Evolutionary conservation across 1,140 invertebrate genomes (phyloP), one percentile per base, ranked within the genome.

Genomic region (Platyura marginata): DNA sequence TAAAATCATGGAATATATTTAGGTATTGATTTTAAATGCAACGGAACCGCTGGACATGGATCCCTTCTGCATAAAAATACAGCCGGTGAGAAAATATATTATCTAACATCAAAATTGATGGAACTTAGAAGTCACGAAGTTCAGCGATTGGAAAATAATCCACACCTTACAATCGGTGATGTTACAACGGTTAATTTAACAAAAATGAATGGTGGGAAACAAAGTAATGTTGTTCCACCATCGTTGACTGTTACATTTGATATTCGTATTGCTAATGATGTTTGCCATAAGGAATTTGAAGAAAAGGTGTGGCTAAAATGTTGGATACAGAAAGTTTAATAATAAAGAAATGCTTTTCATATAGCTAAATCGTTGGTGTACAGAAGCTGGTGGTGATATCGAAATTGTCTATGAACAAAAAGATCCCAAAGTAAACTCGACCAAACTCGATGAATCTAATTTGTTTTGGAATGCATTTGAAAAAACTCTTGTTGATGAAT

Each of bases 181-280:
- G 80, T 91, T 1, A 84, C 81, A 1, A 78, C 83, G 6, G 57
- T 90, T 1, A 93, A 93, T 66, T 63, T 91, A 40, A 92, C 83
- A 0, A 75, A 75, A 62, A 45, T 90, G 63, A 62, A 46, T 70
- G 88, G 88, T 47, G 89, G 89, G 23, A 71, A 89, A 2, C 87
- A 91, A 58, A 62, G 70, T 10, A 95, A 95, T 60, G 84, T 94
- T 2, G 69, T 93, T 35, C 90, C 90, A 2, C 71, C 77, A 42
- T 73, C 83, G 52, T 59, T 92, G 20, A 66, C 60, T 0, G 78
- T 74, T 2, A 66, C 64, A 13, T 86, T 91, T 57, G 88, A 94
- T 55, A 64, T 87, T 36, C 70, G 89, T 16, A 55, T 91, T 6
- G 71, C 83, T 1, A 68, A 79, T 1, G 68, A 71, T 2, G 67